A percentile compares a stretch with the other conserved stretches of the same genome.
These are phyloP conservation scores for Gobio gobio DNA, from an alignment of 2,113 vertebrate genomes.

Conservation along the genomic window DNA sequence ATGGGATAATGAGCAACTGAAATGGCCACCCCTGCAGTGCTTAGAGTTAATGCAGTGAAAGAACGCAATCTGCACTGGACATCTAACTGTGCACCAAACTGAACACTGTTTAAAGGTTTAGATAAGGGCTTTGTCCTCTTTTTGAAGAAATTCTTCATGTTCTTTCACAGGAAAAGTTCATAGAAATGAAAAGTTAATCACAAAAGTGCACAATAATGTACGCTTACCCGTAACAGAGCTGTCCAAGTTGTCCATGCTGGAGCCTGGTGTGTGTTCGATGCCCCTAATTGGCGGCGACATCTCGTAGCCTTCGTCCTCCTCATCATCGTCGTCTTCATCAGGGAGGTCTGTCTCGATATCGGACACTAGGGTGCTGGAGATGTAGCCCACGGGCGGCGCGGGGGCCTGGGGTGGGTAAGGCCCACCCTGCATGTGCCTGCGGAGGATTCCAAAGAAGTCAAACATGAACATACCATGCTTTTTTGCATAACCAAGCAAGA, in stretches of 20 bases:
- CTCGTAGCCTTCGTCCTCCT: slow-evolving; percentile 92
- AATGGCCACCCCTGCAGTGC: slow-evolving; percentile 9
- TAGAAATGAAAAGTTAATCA: not conserved
- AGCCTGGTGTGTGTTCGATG: slow-evolving; percentile 93
- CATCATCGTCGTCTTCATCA: slow-evolving; percentile 87
- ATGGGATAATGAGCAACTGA: slow-evolving; percentile 46
- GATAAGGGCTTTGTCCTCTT: not conserved
- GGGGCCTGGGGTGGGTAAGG: slow-evolving; percentile 93
- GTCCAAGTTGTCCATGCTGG: slow-evolving; percentile 98
- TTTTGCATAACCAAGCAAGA: slow-evolving; percentile 49
- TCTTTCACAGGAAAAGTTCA: not conserved
- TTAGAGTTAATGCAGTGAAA: not conserved
- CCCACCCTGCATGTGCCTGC: slow-evolving; percentile 94
- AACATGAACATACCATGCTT: slow-evolving; percentile 1
- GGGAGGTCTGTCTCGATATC: slow-evolving; percentile 95
- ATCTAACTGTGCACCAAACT: not conserved
- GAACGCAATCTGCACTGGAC: not conserved
- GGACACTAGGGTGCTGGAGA: slow-evolving; percentile 95
- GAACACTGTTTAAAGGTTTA: not conserved
- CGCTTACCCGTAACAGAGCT: slow-evolving; percentile 93
- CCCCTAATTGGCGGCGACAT: slow-evolving; percentile 86
- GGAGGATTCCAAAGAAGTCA: slow-evolving; percentile 28
- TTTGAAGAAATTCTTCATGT: not conserved
- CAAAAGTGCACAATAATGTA: not conserved
- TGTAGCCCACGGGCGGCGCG: slow-evolving; percentile 92